These are phyloP conservation scores for Acestrorhynchus altus DNA, from an alignment of 2,797 vertebrate genomes.

Conservation along the genomic window DNA sequence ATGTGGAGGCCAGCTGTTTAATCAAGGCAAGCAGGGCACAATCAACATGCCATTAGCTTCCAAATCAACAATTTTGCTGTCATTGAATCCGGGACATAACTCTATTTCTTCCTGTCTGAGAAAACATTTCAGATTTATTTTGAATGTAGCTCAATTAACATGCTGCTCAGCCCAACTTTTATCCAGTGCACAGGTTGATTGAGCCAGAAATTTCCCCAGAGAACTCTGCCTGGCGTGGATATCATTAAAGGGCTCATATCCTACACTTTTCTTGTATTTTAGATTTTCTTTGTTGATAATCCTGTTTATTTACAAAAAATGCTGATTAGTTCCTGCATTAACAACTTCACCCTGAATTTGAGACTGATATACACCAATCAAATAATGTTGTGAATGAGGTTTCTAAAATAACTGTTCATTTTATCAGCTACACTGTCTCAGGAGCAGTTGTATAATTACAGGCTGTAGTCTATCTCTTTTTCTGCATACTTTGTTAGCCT, in stretches of 20 bases:
- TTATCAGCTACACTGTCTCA: no score
- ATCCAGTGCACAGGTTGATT: neutral
- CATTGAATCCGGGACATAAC: neutral
- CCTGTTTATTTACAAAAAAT: no score
- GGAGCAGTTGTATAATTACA: no score
- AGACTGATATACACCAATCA: no score
- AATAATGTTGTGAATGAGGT: no score
- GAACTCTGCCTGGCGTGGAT: neutral
- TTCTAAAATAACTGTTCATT: no score
- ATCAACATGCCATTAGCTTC: slow-evolving; percentile 1
- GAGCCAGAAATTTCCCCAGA: neutral
- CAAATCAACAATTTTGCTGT: neutral
- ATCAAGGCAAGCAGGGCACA: neutral
- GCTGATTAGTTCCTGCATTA: no score
- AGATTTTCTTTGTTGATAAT: no score
- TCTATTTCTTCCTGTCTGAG: neutral
- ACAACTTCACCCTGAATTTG: no score
- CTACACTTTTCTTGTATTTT: neutral
- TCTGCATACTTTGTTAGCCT: no score
- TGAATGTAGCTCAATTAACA: neutral
- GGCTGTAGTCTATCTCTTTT: no score
- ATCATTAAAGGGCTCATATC: neutral
- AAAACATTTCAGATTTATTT: neutral
- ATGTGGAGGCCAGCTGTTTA: slow-evolving; percentile 8
- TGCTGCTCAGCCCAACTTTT: neutral